phyloP scores from a whole-genome alignment of 2,888 invertebrate species.

The Apamea anceps region DNA sequence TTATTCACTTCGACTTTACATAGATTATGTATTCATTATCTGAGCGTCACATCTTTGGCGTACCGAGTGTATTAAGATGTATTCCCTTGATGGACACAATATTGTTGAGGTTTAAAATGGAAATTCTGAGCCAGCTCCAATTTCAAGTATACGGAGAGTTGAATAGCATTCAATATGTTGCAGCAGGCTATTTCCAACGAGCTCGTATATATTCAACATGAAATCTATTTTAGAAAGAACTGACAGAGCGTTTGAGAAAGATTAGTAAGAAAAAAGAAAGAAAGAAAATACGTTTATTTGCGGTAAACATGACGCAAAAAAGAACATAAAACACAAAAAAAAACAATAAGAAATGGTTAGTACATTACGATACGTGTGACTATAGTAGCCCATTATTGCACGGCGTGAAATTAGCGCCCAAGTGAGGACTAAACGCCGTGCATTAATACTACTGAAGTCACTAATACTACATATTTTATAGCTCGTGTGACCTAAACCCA shows the following conservation, averaged over 20 bases:
- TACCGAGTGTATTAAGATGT: conserved; percentile 26
- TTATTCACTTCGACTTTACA: conserved; percentile 40
- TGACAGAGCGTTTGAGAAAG: background rate
- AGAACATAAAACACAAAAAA: too few relatives aligned
- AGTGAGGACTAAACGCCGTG: background rate
- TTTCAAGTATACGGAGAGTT: conserved; percentile 20
- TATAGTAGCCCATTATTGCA: background rate
- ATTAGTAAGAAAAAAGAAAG: background rate
- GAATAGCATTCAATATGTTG: conserved; percentile 31
- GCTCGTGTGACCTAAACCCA: background rate
- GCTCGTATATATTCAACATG: background rate
- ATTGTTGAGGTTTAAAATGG: conserved; percentile 35
- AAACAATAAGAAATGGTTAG: too few relatives aligned
- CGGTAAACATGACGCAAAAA: too few relatives aligned
- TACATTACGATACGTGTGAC: background rate
- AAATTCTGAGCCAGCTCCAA: conserved; percentile 28
- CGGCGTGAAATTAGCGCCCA: background rate
- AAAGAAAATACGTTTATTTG: too few relatives aligned
- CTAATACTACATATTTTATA: background rate
- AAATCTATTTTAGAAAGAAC: background rate
- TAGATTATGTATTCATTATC: conserved; percentile 28
- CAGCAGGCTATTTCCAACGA: conserved; percentile 2
- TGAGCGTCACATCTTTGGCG: conserved; percentile 20
- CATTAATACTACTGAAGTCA: background rate
- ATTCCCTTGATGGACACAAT: conserved; percentile 26